Percentiles rank a stretch among this genome's conserved stretches.
phyloP scores from a whole-genome alignment of 2,888 invertebrate species.

The Drosophila ustulata region DNA sequence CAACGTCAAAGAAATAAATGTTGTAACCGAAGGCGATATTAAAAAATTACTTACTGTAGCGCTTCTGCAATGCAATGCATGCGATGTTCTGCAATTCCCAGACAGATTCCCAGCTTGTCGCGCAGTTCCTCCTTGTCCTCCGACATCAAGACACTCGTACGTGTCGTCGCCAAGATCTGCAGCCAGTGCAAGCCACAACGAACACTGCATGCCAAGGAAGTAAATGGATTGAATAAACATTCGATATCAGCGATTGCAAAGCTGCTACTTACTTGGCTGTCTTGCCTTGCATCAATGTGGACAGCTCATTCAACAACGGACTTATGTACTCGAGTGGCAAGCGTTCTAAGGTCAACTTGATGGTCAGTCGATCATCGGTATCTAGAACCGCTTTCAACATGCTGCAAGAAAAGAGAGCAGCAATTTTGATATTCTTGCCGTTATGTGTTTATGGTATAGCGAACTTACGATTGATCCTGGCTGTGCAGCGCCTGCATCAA shows the following conservation, averaged over 20 bases:
- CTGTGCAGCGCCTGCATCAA: slow-evolving; percentile 94
- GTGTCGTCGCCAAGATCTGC: slow-evolving; percentile 79
- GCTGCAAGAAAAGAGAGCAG: slow-evolving; percentile 71
- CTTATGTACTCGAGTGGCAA: slow-evolving; percentile 92
- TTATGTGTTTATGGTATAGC: too few species aligned
- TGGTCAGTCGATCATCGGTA: slow-evolving; percentile 88
- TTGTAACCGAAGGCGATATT: not conserved
- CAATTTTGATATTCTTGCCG: too few species aligned
- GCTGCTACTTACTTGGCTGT: slow-evolving; percentile 87
- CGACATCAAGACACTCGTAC: slow-evolving; percentile 84
- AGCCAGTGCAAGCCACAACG: slow-evolving; percentile 82
- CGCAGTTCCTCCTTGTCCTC: slow-evolving; percentile 82
- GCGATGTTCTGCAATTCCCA: slow-evolving; percentile 84
- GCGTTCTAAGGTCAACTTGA: slow-evolving; percentile 90
- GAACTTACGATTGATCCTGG: slow-evolving; percentile 88
- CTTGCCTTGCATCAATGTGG: slow-evolving; percentile 88
- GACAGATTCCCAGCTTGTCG: slow-evolving; percentile 82
- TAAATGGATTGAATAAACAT: not conserved
- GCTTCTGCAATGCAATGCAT: slow-evolving; percentile 82
- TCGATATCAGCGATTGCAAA: not conserved
- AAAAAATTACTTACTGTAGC: slow-evolving; percentile 78
- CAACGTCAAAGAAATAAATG: not conserved
- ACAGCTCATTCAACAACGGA: slow-evolving; percentile 90
- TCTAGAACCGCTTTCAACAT: slow-evolving; percentile 91
- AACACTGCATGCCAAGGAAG: slow-evolving; percentile 67